Base-by-base conservation (phyloP, 2,113 vertebrate genomes). In the Amphilophus citrinellus region DNA sequence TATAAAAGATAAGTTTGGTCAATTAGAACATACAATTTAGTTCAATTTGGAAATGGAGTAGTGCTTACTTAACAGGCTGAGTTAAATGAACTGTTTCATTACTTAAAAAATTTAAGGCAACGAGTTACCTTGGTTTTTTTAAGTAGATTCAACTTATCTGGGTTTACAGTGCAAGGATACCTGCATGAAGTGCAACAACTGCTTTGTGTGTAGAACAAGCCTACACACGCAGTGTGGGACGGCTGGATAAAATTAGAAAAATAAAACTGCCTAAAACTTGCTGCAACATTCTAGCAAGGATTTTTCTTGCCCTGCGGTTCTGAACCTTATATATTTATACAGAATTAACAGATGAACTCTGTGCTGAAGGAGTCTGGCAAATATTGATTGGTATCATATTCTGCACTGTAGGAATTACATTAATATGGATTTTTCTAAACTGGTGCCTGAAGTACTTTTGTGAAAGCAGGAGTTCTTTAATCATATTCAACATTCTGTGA, bases 191-290 rank as follows among this genome's bases (percentile, higher is more conserved):
- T 78, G 76, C 68, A 89, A 68, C 79, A 62, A 32, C 77, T 88
- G 87, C 66, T 86, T 75, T 78, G 63, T 90, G 80, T 79, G 82
- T 35, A 18, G 80, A 65, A 83, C 60, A 37, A 84, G 84, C 91
- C 90, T 79, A 90, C 91, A 88, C 90, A 89, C 39, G 85, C 71
- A 37, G 87, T 75, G 91, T 93, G 85, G 91, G 90, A 87, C 2
- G 88, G 18, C 42, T 57, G 63, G 84, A 89, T 84, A 84, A 84
- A 79, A 89, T 90, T 84, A 90, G 91, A 89, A 66, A 79, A 53
- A 65, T 35, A 61, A 37, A 24, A 44, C 61, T 58, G 39, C 27
- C 35, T 60, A 47, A 79, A 83, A 87, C 27, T 2, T 79, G 5
- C 61, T 88, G 35, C 42, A 84, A 66, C 63, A 42, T 17, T 75